These are phyloP conservation scores for Chalcosyrphus nemorum DNA, from an alignment of 2,888 invertebrate genomes.

Conservation along the genomic window DNA sequence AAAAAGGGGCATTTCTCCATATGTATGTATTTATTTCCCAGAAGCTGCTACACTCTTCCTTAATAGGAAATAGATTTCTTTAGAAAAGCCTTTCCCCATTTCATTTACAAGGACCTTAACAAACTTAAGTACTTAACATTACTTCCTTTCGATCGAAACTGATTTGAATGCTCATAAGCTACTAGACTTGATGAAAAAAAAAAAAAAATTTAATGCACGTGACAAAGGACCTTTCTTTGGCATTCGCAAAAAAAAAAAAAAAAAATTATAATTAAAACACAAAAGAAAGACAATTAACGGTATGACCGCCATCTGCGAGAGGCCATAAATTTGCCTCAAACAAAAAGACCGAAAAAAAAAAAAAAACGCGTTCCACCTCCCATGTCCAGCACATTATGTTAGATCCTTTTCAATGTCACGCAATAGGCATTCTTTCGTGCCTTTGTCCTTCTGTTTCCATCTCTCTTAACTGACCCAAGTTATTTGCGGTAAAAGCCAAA, in stretches of 20 bases:
- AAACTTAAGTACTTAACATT: background rate
- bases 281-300: conserved; percentile 54
- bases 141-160: background rate
- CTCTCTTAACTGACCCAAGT: conserved; percentile 20
- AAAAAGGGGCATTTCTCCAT: too few relatives aligned
- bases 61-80: too few relatives aligned
- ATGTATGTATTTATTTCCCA: too few relatives aligned
- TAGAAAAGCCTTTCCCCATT: too few relatives aligned
- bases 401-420: conserved; percentile 55
- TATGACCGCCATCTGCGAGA: conserved; percentile 35
- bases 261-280: conserved; percentile 35
- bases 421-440: conserved; percentile 21
- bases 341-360: background rate
- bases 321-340: conserved; percentile 27
- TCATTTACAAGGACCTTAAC: too few relatives aligned
- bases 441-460: conserved; percentile 2
- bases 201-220: background rate
- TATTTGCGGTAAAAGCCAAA: conserved; percentile 25
- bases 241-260: background rate
- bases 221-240: background rate
- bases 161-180: background rate
- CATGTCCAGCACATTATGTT: conserved; percentile 13
- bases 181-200: background rate
- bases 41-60: too few relatives aligned
- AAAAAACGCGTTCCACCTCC: background rate